phyloP scores from a whole-genome alignment of 2,113 vertebrate genomes.

The Cyanoramphus novaezelandiae region DNA sequence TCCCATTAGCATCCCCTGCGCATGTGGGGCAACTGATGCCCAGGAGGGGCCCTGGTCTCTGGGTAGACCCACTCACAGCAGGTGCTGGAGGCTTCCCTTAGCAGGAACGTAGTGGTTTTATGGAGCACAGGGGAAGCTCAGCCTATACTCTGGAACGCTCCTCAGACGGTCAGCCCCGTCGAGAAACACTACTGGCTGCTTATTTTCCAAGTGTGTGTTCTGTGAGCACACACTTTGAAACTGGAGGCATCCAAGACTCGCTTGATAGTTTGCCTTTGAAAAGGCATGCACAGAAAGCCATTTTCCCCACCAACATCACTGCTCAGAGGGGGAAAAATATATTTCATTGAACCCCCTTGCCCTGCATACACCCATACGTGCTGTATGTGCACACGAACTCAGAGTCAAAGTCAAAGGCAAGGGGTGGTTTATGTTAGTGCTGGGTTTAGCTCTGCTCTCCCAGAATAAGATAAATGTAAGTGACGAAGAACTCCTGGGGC shows the following conservation, averaged over 20 bases:
- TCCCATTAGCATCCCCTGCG: accelerated
- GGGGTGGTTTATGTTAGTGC: slow-evolving; percentile 67
- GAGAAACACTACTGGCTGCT: neutral
- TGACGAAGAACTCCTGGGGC: slow-evolving; percentile 80
- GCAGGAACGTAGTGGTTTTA: neutral
- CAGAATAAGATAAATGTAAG: slow-evolving; percentile 81
- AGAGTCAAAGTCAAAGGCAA: slow-evolving; percentile 79
- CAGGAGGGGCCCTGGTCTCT: neutral
- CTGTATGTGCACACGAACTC: neutral
- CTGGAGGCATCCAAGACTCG: neutral
- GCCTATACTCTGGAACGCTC: accelerated
- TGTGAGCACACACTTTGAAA: accelerated
- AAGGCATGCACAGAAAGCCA: neutral
- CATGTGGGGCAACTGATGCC: accelerated
- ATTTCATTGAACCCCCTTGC: neutral
- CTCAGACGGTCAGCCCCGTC: accelerated
- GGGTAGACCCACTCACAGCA: neutral
- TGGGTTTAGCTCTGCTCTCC: slow-evolving; percentile 65
- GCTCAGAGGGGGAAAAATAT: neutral
- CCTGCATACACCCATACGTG: neutral
- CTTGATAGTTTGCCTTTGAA: neutral
- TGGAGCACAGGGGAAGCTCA: accelerated
- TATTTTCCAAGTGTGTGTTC: accelerated
- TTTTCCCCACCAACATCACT: neutral
- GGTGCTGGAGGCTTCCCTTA: neutral